Percentiles rank a stretch among this genome's conserved stretches.
phyloP scores from a whole-genome alignment of 2,113 vertebrate species.

The Engraulis encrasicolus region DNA sequence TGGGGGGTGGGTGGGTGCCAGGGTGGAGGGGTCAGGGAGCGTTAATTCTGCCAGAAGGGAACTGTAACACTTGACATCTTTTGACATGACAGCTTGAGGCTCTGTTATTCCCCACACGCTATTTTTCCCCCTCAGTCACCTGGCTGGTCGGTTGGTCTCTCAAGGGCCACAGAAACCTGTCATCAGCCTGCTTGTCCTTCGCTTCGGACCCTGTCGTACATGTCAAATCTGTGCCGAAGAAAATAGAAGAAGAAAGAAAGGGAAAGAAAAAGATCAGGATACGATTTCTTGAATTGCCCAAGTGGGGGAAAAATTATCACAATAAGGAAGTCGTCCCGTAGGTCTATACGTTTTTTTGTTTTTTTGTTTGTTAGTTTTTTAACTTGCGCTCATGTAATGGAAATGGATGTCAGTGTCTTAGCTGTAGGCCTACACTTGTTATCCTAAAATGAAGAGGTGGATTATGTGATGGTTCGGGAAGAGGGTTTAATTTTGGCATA shows the following conservation, averaged over 20 bases:
- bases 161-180: neutral
- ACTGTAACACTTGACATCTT: slow-evolving; percentile 99
- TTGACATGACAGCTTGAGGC: slow-evolving; percentile 77
- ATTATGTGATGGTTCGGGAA: neutral
- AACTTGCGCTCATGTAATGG: neutral
- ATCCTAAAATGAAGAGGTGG: neutral
- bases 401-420: too few relatives aligned
- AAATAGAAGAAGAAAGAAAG: neutral
- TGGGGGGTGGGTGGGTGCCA: neutral
- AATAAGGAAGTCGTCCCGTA: neutral
- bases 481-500: neutral
- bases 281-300: neutral
- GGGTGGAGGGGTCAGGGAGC: slow-evolving; percentile 43
- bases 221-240: neutral
- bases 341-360: too few relatives aligned
- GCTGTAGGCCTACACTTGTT: too few relatives aligned
- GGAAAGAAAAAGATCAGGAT: neutral
- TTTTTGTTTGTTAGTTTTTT: too few relatives aligned
- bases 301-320: neutral
- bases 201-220: neutral
- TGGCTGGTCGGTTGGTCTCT: neutral
- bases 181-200: neutral
- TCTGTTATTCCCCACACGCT: slow-evolving; percentile 92
- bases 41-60: slow-evolving; percentile 84
- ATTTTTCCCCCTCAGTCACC: neutral